Base-by-base conservation (phyloP, 1,140 invertebrate genomes). In the Ooceraea biroi region DNA sequence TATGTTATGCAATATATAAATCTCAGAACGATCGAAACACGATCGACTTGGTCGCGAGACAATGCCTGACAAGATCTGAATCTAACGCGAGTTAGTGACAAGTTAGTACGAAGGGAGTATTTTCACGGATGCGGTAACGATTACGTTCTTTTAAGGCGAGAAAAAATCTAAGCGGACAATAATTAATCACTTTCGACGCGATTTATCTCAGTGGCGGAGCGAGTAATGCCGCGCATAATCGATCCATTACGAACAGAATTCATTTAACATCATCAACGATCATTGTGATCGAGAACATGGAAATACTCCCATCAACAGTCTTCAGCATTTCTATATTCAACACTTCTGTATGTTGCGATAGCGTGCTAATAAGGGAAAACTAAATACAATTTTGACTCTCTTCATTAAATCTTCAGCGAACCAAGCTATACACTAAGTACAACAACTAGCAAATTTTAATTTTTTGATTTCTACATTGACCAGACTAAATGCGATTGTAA, bases 101-200 rank as follows among this genome's bases (percentile, higher is more conserved):
- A 48, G 27, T 48, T 69, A 71, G 22, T 36, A 58, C 50, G 76
- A 80, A n/a, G 77, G 83, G 36, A 72, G 83, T 78, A 83, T 85
- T 88, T 83, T 87, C 69, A 63, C 73, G 60, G 61, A 12, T 73
- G 58, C 46, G 61, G 44, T 73, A 82, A 82, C 10, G 41, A 60
- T 85, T 60, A 68, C 74, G 60, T 72, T 57, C 41, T 72, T 57
- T 27, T 78, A 68, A 77, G 68, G 46, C 12, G 11, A 41, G n/a
- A 78, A 36, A 61, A 52, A 8, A 57, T 78, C n/a, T 65, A 85
- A 88, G 52, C 86, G 77, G 87, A 88, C 87, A 88, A 88, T 88
- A 88, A 88, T 83, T 57, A 76, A 60, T 44, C 57, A 87, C 41
- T 71, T 87, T 85, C 60, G 30, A 76, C 55, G 76, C 66, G 27